Evolutionary conservation across 2,888 invertebrate genomes (phyloP).

Genomic region (Plemyria rubiginata): DNA sequence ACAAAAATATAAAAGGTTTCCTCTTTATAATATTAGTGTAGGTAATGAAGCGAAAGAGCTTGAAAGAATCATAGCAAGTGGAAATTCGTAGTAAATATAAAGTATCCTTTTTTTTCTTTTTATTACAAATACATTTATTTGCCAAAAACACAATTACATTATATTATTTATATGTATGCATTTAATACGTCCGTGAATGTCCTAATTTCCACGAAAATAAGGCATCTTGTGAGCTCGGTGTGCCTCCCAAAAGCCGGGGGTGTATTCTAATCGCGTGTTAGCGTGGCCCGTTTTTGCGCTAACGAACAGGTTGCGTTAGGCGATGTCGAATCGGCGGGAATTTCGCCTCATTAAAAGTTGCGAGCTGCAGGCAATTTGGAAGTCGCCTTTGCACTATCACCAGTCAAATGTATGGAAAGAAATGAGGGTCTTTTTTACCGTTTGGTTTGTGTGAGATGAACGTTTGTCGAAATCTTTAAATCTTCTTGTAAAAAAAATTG

Average conservation of each 20-base stretch:
- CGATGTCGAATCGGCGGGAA: conserved; percentile 77
- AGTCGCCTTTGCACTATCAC: conserved; percentile 71
- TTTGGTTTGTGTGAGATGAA: conserved; percentile 6
- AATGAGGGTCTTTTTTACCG: conserved; percentile 24
- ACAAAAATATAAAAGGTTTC: too few species aligned
- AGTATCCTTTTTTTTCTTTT: too few species aligned
- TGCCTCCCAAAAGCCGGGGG: conserved; percentile 59
- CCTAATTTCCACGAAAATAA: not conserved
- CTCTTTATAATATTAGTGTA: too few species aligned
- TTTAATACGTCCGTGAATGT: not conserved
- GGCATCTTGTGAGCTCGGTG: conserved; percentile 53
- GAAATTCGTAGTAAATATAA: too few species aligned
- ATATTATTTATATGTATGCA: too few species aligned
- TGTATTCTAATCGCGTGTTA: conserved; percentile 84
- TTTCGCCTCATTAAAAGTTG: conserved; percentile 85
- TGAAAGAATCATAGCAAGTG: too few species aligned
- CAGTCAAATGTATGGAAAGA: conserved; percentile 37
- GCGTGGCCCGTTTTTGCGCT: conserved; percentile 83
- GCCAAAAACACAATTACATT: too few species aligned
- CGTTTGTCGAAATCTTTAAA: not conserved
- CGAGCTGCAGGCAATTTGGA: conserved; percentile 82
- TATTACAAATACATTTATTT: too few species aligned
- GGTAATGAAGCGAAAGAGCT: too few species aligned
- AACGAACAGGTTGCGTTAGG: conserved; percentile 84
- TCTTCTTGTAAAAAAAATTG: not conserved